These are phyloP conservation scores for Papilio protenor DNA, from an alignment of 2,888 invertebrate species.

Conservation along the genomic window DNA sequence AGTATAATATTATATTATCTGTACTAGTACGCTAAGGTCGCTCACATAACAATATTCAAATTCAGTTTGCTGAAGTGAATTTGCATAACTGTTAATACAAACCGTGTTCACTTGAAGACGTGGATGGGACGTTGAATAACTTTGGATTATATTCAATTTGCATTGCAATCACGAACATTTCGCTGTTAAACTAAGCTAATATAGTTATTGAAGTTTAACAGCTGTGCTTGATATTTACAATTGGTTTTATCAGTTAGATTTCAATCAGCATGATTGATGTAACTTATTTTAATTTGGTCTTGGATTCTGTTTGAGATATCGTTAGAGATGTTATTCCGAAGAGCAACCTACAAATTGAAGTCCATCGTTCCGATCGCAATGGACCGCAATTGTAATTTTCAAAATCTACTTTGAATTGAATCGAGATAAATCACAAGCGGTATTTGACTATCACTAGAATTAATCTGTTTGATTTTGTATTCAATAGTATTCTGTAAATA, in stretches of 20 bases:
- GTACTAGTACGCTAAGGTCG: background rate
- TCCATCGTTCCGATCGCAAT: background rate
- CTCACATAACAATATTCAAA: background rate
- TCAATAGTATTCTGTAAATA: background rate
- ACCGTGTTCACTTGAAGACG: background rate
- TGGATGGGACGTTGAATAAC: background rate
- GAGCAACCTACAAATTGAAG: background rate
- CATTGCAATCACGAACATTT: background rate
- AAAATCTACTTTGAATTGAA: background rate
- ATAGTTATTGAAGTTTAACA: background rate
- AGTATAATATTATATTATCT: no score
- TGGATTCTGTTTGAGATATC: background rate
- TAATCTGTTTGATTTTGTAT: background rate
- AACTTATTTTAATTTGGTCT: no score
- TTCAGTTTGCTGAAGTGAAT: constrained; percentile 9
- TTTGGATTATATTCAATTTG: background rate
- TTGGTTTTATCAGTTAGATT: background rate
- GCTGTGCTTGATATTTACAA: background rate
- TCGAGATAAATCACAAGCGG: background rate
- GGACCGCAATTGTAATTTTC: background rate
- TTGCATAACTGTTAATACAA: constrained; percentile 15
- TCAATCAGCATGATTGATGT: background rate
- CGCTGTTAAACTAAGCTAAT: background rate
- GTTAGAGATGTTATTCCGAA: background rate
- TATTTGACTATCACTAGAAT: background rate